Conservation (phyloP, 2,113 vertebrate genomes). For the Puma concolor region DNA sequence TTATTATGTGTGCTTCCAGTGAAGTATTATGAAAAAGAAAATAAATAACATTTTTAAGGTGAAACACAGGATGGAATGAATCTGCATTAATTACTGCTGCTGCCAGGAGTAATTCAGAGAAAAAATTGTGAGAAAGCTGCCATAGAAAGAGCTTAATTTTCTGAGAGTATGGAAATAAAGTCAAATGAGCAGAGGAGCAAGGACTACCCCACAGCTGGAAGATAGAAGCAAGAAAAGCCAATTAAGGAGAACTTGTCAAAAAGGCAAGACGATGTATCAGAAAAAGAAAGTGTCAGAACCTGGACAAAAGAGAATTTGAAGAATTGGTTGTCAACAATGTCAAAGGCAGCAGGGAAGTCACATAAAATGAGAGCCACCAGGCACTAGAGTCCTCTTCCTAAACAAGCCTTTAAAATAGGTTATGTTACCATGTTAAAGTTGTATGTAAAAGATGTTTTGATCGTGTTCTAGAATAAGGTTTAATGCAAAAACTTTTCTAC, state of each 20-base stretch:
- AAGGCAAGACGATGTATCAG: neutral
- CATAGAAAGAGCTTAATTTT: neutral
- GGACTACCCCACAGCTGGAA: neutral
- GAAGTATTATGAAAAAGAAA: slow-evolving; percentile 2
- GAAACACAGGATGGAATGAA: neutral
- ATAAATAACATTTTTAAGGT: neutral
- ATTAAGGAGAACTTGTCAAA: slow-evolving; percentile 16
- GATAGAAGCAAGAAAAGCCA: neutral
- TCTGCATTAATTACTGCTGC: neutral
- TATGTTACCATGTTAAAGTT: neutral
- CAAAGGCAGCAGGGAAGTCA: neutral
- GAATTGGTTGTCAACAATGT: neutral
- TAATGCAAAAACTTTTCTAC: slow-evolving; percentile 42
- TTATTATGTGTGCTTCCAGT: neutral
- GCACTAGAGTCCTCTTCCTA: neutral
- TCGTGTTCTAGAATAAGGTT: neutral
- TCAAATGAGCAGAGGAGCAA: neutral
- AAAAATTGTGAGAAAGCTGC: neutral
- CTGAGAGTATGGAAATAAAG: neutral
- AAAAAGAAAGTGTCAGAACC: neutral
- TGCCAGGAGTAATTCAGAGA: neutral
- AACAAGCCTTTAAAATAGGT: neutral
- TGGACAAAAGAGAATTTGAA: neutral
- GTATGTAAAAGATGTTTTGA: neutral
- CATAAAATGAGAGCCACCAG: neutral